Base-by-base conservation (phyloP, 2,888 invertebrate species). In the Bugulina stolonifera region DNA sequence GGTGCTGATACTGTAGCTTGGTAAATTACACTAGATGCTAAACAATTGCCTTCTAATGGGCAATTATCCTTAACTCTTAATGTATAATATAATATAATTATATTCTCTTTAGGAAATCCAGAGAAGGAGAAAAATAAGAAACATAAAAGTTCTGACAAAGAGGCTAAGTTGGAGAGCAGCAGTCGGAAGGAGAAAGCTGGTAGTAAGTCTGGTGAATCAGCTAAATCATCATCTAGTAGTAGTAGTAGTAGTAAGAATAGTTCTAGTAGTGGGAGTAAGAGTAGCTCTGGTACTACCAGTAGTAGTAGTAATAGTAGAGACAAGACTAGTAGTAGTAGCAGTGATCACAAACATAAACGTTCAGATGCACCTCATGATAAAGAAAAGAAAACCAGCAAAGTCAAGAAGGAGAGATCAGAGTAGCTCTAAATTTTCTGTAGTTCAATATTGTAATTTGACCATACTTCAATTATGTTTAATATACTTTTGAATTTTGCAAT, bases 131-230 rank as follows among this genome's bases (percentile, higher is more conserved):
- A 64, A 32, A 5, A 10, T 3, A 64, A 64, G 32, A 64, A 64
- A 32, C 64, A 64, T 32, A 64, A 64, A 32, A 64, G 64, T n/a
- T 27, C 64, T 64, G 64, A 64, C 14, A 64, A 64, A 32, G 64
- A 64, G 29, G 2, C 27, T 14, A 64, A 64, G 34, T 64, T 32
- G n/a, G 64, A 64, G 34, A 64, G 64, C n/a, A 32, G 64, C 34
- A 27, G 64, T 3, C 27, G 64, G n/a, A 64, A 64, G 32, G 64
- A 32, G 10, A 64, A 64, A 64, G 14, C 18, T 32, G 27, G 34
- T 32, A 64, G 64, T n/a, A 64, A 64, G 32, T 27, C 32, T 25
- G 64, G 64, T 64, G 64, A 64, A 27, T 2, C 32, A 3, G 32
- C 32, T 32, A 64, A 32, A n/a, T 25, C 64, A 25, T 14, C 64